Evolutionary conservation across 2,888 invertebrate genomes (phyloP).

Genomic region (Poecilus cupreus): DNA sequence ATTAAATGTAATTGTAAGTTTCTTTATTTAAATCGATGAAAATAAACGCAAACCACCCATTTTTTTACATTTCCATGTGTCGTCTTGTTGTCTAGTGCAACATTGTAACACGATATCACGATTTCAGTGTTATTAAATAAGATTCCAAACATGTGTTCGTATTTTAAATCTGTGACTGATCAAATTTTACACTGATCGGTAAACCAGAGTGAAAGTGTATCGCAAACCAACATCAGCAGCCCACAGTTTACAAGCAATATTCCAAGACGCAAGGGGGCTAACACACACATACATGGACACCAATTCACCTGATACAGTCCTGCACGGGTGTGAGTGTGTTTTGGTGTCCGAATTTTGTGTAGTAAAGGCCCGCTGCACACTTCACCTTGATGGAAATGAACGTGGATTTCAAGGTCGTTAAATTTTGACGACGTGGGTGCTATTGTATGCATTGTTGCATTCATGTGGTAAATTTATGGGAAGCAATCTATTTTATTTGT

Average conservation of each 20-base stretch:
- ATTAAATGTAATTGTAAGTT: too few relatives aligned
- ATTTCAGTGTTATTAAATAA: not conserved
- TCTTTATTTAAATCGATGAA: too few relatives aligned
- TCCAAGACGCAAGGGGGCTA: not conserved
- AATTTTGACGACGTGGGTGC: slow-evolving; percentile 1
- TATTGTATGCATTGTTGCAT: slow-evolving; percentile 26
- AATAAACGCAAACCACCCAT: too few relatives aligned
- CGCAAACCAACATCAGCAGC: not conserved
- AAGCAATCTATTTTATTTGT: not conserved
- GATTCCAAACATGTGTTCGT: slow-evolving; percentile 9
- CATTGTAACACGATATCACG: not conserved
- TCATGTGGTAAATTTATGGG: not conserved
- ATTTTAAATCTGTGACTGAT: slow-evolving; percentile 17
- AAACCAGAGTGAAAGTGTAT: slow-evolving; percentile 22
- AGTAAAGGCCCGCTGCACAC: slow-evolving; percentile 24
- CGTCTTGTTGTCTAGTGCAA: too few relatives aligned
- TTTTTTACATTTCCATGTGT: too few relatives aligned
- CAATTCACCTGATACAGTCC: slow-evolving; percentile 1
- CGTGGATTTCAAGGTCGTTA: slow-evolving; percentile 8
- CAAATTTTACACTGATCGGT: not conserved
- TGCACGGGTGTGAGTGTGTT: not conserved
- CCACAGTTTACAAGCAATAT: not conserved
- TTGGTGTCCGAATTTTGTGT: slow-evolving; percentile 1
- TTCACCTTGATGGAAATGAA: not conserved
- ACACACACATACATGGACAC: not conserved